Conservation (phyloP, 2,888 invertebrate genomes). For the Schizaphis graminum region DNA sequence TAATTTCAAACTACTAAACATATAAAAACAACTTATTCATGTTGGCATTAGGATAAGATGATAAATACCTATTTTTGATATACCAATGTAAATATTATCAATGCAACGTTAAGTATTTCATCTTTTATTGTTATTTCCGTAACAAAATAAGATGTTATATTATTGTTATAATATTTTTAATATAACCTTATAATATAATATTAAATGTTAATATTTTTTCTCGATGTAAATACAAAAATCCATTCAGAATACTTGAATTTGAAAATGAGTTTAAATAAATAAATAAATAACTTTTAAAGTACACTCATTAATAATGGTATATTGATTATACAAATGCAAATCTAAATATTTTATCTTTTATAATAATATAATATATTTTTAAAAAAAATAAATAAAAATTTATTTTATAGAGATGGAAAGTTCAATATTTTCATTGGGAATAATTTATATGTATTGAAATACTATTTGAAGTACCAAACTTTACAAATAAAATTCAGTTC, state of each 20-base stretch:
- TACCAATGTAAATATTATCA: background rate
- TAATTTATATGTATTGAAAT: background rate
- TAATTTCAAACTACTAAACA: background rate
- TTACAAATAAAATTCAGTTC: background rate
- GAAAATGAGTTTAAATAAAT: background rate
- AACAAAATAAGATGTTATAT: background rate
- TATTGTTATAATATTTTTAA: background rate
- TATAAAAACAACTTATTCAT: background rate
- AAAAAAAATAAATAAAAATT: background rate
- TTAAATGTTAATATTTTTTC: background rate
- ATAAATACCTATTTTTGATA: background rate
- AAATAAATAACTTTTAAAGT: background rate
- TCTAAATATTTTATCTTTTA: background rate
- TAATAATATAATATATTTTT: background rate
- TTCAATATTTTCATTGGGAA: background rate
- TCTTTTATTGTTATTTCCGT: background rate
- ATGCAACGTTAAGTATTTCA: background rate
- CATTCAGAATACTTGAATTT: background rate
- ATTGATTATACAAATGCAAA: background rate
- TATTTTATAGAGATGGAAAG: background rate
- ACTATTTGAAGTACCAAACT: background rate
- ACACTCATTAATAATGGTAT: background rate
- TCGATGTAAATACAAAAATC: background rate
- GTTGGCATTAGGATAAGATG: background rate
- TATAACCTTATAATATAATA: background rate